These are phyloP conservation scores for Pandion haliaetus DNA, from an alignment of 2,113 vertebrate species.

Conservation along the genomic window DNA sequence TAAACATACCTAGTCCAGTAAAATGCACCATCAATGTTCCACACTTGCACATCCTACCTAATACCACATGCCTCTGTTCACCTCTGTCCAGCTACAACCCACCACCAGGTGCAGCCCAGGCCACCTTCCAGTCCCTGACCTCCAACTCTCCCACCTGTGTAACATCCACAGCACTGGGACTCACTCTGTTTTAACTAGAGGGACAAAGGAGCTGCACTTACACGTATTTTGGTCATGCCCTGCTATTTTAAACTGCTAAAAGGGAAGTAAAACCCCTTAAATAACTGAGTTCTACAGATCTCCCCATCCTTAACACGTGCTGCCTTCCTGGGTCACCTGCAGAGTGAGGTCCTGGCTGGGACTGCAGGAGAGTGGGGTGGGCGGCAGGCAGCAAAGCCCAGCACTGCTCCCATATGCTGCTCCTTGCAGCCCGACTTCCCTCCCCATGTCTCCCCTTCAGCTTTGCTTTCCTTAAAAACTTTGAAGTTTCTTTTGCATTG, in stretches of 20 bases:
- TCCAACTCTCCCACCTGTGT: too few species aligned
- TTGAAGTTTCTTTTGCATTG: neutral
- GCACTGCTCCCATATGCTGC: neutral
- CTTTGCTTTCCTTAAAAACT: neutral
- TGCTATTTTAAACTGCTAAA: neutral
- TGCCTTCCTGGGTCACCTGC: neutral
- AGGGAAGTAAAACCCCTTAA: neutral
- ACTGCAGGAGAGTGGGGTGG: neutral
- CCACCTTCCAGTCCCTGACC: neutral
- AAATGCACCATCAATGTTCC: accelerated
- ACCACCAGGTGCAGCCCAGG: neutral
- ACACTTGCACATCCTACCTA: neutral
- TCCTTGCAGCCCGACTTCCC: neutral
- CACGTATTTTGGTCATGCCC: neutral
- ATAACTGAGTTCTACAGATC: neutral
- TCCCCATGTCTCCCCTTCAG: neutral
- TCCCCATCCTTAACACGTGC: accelerated
- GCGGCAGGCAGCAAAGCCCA: neutral
- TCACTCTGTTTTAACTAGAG: neutral
- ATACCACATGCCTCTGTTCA: neutral
- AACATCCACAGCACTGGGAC: neutral
- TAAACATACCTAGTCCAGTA: accelerated
- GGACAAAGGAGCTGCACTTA: neutral
- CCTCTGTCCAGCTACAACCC: neutral
- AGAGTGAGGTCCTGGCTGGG: neutral